Evolutionary conservation across 2,113 vertebrate genomes (phyloP).

Genomic region (Ramphastos sulfuratus): DNA sequence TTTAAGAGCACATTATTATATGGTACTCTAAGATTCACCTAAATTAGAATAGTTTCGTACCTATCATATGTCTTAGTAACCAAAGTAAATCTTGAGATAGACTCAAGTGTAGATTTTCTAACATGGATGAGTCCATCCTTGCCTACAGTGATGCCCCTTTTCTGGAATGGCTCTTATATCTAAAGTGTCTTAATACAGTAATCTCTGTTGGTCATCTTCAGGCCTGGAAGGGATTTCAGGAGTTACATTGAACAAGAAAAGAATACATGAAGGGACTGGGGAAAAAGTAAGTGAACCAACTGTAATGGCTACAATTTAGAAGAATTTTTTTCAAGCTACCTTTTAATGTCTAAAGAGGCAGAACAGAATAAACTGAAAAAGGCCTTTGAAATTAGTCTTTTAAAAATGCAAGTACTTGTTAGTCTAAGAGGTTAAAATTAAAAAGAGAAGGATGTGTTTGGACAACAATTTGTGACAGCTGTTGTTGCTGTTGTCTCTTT

Average conservation of each 20-base stretch:
- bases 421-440: neutral
- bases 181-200: neutral
- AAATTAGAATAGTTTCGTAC: neutral
- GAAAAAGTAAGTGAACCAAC: neutral
- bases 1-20: neutral
- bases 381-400: neutral
- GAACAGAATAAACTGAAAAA: neutral
- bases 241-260: neutral
- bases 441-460: neutral
- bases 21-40: neutral
- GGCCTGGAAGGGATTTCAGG: neutral
- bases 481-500: conserved; percentile 17
- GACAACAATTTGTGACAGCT: neutral
- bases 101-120: neutral
- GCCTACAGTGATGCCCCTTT: neutral
- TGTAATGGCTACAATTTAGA: neutral
- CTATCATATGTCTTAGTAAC: neutral
- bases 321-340: neutral
- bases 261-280: neutral
- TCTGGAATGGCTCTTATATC: neutral
- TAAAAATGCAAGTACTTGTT: neutral
- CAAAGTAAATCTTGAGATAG: neutral
- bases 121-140: neutral
- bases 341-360: neutral
- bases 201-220: neutral